Evolutionary conservation across 2,113 vertebrate species (phyloP).

Genomic region (Cebus imitator): DNA sequence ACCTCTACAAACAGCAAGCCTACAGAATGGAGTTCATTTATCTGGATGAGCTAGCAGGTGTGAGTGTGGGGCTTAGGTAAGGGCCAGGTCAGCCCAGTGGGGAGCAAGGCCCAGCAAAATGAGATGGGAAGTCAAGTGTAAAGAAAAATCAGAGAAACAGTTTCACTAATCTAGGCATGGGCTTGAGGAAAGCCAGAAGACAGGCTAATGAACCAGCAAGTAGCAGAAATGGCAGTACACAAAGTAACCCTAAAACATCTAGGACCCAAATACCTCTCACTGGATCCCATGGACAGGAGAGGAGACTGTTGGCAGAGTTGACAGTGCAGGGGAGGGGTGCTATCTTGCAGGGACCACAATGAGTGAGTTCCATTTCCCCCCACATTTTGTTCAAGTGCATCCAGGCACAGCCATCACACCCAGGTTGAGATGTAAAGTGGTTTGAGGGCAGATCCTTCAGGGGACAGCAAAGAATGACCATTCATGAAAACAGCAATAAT

Average conservation of each 20-base stretch:
- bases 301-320: neutral
- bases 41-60: neutral
- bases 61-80: neutral
- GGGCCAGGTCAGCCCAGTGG: neutral
- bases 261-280: neutral
- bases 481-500: neutral
- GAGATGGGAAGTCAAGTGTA: neutral
- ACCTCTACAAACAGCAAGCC: neutral
- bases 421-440: neutral
- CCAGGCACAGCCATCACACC: neutral
- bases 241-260: neutral
- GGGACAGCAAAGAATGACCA: neutral
- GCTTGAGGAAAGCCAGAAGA: neutral
- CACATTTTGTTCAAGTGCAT: neutral
- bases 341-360: neutral
- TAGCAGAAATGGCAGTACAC: neutral
- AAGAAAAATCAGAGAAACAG: neutral
- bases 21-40: neutral
- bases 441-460: neutral
- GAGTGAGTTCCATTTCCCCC: neutral
- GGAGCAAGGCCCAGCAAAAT: neutral
- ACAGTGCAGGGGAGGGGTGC: accelerated
- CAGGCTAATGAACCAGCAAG: neutral
- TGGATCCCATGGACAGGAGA: neutral
- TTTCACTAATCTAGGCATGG: neutral